A percentile compares a stretch with the other conserved stretches of the same genome.
These are phyloP conservation scores for Amphipoea oculea DNA, from an alignment of 2,888 invertebrate genomes.

Conservation along the genomic window DNA sequence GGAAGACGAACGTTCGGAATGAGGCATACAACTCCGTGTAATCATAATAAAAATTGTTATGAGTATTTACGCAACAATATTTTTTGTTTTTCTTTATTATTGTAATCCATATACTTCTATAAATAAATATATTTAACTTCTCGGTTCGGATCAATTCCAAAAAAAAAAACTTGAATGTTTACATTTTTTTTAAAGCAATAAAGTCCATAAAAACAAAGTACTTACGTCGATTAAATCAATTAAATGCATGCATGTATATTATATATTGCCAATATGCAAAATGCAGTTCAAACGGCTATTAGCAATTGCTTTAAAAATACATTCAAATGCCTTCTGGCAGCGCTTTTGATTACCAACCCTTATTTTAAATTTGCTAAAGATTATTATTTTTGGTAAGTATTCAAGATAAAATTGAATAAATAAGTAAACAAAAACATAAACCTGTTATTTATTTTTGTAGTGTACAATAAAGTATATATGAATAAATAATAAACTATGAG, in stretches of 20 bases:
- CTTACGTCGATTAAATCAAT: background rate
- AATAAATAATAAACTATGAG: no score
- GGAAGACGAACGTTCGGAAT: constrained; percentile 13
- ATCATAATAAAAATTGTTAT: constrained; percentile 10
- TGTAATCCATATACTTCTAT: background rate
- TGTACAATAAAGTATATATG: no score
- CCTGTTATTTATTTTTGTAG: no score
- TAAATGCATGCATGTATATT: background rate
- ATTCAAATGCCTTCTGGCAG: background rate
- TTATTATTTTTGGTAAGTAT: background rate
- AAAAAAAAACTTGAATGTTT: background rate
- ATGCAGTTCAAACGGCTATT: background rate
- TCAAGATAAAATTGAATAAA: background rate
- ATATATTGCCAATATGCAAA: background rate
- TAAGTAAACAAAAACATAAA: background rate
- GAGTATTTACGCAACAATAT: constrained; percentile 1
- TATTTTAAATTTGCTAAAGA: background rate
- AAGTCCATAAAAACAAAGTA: background rate
- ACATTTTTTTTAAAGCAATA: background rate
- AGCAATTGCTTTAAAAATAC: background rate
- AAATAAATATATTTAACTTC: background rate
- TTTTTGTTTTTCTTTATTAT: background rate
- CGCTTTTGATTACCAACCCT: background rate
- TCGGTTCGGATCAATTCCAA: no score
- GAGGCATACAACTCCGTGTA: background rate